Conservation (phyloP, 2,888 invertebrate genomes). For the Stomorhina lunata region DNA sequence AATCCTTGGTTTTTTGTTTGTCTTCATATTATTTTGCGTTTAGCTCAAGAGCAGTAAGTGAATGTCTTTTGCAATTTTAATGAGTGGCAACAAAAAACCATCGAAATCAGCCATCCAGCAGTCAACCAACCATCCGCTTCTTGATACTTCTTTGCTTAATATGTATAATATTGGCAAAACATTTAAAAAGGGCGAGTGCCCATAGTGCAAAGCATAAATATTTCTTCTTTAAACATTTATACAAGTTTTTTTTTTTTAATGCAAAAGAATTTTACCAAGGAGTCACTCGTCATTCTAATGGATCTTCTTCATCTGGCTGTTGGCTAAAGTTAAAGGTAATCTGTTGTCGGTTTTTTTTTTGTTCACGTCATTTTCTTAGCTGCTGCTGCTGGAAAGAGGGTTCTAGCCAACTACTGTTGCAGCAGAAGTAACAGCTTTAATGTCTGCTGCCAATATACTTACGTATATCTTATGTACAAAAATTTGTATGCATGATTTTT, state of each 20-base stretch:
- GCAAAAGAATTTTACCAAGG: background rate
- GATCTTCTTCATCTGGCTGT: constrained; percentile 27
- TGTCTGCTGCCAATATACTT: constrained; percentile 12
- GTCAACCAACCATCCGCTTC: constrained; percentile 30
- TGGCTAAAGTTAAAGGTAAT: constrained; percentile 53
- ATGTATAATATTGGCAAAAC: constrained; percentile 18
- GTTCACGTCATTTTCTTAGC: background rate
- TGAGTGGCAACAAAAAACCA: constrained; percentile 44
- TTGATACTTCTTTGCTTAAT: constrained; percentile 3
- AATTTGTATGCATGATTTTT: constrained; percentile 64
- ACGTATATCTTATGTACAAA: constrained; percentile 33
- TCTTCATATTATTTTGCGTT: constrained; percentile 42
- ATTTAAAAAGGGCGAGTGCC: constrained; percentile 24
- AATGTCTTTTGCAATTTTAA: constrained; percentile 66
- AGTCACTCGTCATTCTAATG: constrained; percentile 46
- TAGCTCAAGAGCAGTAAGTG: constrained; percentile 51
- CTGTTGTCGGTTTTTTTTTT: constrained; percentile 17
- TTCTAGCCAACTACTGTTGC: constrained; percentile 27
- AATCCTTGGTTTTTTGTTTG: background rate
- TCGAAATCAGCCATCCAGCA: constrained; percentile 29
- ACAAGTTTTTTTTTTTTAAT: constrained; percentile 2
- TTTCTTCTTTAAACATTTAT: constrained; percentile 38
- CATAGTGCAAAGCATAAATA: constrained; percentile 57
- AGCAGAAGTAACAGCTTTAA: constrained; percentile 3
- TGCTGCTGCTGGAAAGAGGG: constrained; percentile 35